Conservation (phyloP, 2,113 vertebrate species). For the Pachypanchax playfairii region DNA sequence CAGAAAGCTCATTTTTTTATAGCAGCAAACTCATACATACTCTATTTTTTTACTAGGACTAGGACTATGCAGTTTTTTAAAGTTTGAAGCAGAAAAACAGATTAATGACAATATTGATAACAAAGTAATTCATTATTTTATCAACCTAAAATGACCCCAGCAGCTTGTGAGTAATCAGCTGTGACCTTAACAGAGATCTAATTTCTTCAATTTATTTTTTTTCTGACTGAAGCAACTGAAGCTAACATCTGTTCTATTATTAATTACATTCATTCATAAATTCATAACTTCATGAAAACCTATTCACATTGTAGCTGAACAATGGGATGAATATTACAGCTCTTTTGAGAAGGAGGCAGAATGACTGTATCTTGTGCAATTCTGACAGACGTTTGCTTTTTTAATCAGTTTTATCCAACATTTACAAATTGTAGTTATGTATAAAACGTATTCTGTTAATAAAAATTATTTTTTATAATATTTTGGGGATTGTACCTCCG, state of each 20-base stretch:
- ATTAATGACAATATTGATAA: neutral
- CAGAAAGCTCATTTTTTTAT: neutral
- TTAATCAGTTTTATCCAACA: neutral
- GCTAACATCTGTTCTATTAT: conserved; percentile 57
- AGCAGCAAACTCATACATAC: too few relatives aligned
- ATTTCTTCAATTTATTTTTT: conserved; percentile 41
- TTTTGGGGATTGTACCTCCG: neutral
- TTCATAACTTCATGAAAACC: conserved; percentile 50
- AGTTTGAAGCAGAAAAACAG: too few relatives aligned
- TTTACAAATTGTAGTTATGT: neutral
- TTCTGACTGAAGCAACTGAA: conserved; percentile 29
- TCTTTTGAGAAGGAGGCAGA: conserved; percentile 14
- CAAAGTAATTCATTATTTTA: conserved; percentile 8
- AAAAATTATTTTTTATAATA: too few relatives aligned
- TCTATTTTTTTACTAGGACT: too few relatives aligned
- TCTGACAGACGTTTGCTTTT: neutral
- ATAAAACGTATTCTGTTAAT: too few relatives aligned
- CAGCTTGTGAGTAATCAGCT: conserved; percentile 52
- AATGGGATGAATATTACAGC: conserved; percentile 10
- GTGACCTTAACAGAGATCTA: conserved; percentile 51
- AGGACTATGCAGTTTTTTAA: too few relatives aligned
- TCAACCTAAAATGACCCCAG: conserved; percentile 41
- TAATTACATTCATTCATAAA: conserved; percentile 53
- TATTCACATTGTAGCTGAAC: conserved; percentile 40
- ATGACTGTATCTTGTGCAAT: neutral